Evolutionary conservation across 1,140 invertebrate species (phyloP).

Genomic region (Saccostrea echinata): DNA sequence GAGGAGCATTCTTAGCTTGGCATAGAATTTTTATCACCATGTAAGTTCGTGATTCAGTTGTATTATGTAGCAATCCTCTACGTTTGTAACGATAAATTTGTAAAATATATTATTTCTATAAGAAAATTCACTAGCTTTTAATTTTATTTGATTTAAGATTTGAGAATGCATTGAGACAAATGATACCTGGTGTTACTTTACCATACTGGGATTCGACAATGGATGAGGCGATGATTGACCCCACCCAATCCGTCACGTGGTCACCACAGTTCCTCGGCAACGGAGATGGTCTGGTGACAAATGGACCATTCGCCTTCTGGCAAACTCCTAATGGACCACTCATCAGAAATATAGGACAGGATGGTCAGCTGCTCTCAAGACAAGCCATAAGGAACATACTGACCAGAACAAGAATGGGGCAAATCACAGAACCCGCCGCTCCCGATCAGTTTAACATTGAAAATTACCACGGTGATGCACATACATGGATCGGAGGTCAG

Average conservation of each 20-base stretch:
- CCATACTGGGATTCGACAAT: slow-evolving; percentile 80
- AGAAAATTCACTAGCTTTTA: background rate
- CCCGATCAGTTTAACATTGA: slow-evolving; percentile 67
- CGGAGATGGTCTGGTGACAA: slow-evolving; percentile 78
- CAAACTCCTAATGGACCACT: slow-evolving; percentile 56
- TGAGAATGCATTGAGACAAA: slow-evolving; percentile 68
- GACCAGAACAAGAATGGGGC: slow-evolving; percentile 48
- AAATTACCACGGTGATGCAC: slow-evolving; percentile 69
- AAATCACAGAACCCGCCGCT: slow-evolving; percentile 54
- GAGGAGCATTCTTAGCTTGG: slow-evolving; percentile 62
- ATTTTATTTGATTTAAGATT: slow-evolving; percentile 56
- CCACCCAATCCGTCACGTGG: slow-evolving; percentile 77
- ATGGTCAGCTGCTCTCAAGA: slow-evolving; percentile 51
- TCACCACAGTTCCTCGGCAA: slow-evolving; percentile 76
- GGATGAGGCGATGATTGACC: slow-evolving; percentile 75
- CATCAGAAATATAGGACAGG: slow-evolving; percentile 53
- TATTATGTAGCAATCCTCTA: background rate
- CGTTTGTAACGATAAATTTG: background rate
- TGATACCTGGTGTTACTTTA: slow-evolving; percentile 70
- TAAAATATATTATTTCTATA: background rate
- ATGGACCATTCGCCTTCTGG: slow-evolving; percentile 75
- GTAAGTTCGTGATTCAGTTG: slow-evolving; percentile 48
- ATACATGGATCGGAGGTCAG: slow-evolving; percentile 73
- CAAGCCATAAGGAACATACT: slow-evolving; percentile 46
- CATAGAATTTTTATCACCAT: slow-evolving; percentile 65